These are phyloP conservation scores for Meloidogyne floridensis DNA, from an alignment of 1,140 invertebrate genomes.

Conservation along the genomic window DNA sequence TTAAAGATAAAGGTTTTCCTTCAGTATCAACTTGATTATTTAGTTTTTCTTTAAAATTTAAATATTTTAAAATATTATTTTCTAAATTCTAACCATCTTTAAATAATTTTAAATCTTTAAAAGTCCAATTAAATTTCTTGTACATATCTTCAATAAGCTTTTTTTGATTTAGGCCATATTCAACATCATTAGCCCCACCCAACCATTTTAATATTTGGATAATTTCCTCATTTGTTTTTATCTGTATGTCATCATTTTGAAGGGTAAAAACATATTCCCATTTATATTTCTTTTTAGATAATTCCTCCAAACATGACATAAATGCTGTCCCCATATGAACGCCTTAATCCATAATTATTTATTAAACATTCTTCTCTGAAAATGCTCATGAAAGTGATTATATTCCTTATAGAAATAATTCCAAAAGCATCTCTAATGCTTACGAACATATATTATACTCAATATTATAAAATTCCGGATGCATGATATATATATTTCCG, in stretches of 20 bases:
- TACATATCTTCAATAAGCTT: neutral
- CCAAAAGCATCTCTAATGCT: too few species aligned
- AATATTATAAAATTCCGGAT: too few species aligned
- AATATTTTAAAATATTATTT: neutral
- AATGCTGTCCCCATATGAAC: too few species aligned
- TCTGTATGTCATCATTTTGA: slow-evolving; percentile 25
- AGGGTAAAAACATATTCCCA: neutral
- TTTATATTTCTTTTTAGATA: too few species aligned
- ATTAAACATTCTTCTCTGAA: too few species aligned
- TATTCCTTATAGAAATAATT: too few species aligned
- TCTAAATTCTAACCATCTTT: slow-evolving; percentile 15
- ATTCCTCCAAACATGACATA: too few species aligned
- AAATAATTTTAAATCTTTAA: slow-evolving; percentile 28
- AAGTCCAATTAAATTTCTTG: slow-evolving; percentile 26
- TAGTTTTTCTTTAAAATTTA: slow-evolving; percentile 21
- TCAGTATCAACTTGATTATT: neutral
- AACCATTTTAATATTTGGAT: slow-evolving; percentile 31
- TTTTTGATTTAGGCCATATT: neutral
- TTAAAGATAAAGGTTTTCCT: slow-evolving; percentile 14
- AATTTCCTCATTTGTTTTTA: slow-evolving; percentile 36
- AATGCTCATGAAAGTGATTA: too few species aligned
- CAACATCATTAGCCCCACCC: slow-evolving; percentile 26
- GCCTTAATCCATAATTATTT: too few species aligned
- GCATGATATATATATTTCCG: too few species aligned
- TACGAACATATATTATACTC: too few species aligned